phyloP scores from a whole-genome alignment of 2,888 invertebrate species.

The Synanthedon vespiformis region DNA sequence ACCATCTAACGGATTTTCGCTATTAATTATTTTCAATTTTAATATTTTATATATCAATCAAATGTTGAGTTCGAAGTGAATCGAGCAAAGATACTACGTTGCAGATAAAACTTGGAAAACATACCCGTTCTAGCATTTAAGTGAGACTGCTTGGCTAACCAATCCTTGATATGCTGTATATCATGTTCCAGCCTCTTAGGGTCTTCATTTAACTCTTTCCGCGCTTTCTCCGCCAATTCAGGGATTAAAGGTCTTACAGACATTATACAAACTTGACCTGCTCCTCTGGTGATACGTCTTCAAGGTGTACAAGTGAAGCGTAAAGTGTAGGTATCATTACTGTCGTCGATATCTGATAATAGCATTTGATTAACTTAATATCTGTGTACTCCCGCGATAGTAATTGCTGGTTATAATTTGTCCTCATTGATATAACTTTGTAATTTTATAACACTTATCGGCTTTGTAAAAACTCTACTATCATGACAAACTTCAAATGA shows the following conservation, averaged over 20 bases:
- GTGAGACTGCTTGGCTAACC: conserved; percentile 54
- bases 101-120: background rate
- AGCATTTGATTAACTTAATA: background rate
- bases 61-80: too few relatives aligned
- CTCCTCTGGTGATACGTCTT: background rate
- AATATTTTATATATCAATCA: too few relatives aligned
- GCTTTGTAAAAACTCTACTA: too few relatives aligned
- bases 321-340: background rate
- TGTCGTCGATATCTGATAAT: background rate
- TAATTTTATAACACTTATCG: too few relatives aligned
- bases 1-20: too few relatives aligned
- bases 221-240: conserved; percentile 34
- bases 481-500: too few relatives aligned
- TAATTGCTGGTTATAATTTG: background rate
- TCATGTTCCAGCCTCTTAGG: conserved; percentile 32
- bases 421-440: too few relatives aligned
- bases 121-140: conserved; percentile 45
- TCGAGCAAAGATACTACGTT: too few relatives aligned
- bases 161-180: conserved; percentile 44
- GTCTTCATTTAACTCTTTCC: conserved; percentile 60
- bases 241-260: conserved; percentile 27
- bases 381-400: background rate
- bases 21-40: too few relatives aligned
- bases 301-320: too few relatives aligned
- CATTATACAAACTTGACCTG: conserved; percentile 17